Percentiles rank a stretch among this genome's conserved stretches.
These are phyloP conservation scores for Chunga burmeisteri DNA, from an alignment of 2,113 vertebrate species.

Conservation along the genomic window DNA sequence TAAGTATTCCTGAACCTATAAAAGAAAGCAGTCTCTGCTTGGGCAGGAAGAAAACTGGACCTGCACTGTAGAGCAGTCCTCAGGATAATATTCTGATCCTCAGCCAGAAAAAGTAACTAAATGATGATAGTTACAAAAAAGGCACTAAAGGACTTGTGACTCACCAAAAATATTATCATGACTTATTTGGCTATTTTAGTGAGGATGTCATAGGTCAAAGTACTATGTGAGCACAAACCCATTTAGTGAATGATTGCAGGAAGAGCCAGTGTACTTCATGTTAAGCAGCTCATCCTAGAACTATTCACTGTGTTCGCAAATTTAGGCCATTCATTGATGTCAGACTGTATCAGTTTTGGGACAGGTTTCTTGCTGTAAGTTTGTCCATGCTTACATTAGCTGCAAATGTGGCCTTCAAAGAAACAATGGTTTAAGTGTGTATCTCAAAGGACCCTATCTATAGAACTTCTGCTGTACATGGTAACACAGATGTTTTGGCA, in stretches of 20 bases:
- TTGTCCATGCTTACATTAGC: neutral
- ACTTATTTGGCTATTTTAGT: conserved; percentile 39
- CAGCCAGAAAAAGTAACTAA: neutral
- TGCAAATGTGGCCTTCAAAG: neutral
- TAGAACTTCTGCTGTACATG: neutral
- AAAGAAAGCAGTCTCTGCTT: neutral
- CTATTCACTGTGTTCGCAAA: neutral
- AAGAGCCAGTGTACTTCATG: neutral
- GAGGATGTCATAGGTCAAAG: conserved; percentile 55
- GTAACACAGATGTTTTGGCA: neutral
- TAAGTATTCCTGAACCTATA: neutral
- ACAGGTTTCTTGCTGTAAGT: neutral
- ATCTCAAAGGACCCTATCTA: neutral
- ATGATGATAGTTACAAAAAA: neutral
- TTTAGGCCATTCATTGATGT: neutral
- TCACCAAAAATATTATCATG: conserved; percentile 3
- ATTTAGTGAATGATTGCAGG: conserved; percentile 51
- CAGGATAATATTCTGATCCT: no score
- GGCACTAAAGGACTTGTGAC: neutral
- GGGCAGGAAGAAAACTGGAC: neutral
- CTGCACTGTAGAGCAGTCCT: neutral
- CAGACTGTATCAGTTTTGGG: neutral
- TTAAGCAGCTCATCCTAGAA: neutral
- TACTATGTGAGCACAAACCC: conserved; percentile 23
- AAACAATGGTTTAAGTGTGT: neutral